A percentile compares a stretch with the other conserved stretches of the same genome.
phyloP scores from a whole-genome alignment of 2,797 vertebrate species.

The Gobio occitaniae region DNA sequence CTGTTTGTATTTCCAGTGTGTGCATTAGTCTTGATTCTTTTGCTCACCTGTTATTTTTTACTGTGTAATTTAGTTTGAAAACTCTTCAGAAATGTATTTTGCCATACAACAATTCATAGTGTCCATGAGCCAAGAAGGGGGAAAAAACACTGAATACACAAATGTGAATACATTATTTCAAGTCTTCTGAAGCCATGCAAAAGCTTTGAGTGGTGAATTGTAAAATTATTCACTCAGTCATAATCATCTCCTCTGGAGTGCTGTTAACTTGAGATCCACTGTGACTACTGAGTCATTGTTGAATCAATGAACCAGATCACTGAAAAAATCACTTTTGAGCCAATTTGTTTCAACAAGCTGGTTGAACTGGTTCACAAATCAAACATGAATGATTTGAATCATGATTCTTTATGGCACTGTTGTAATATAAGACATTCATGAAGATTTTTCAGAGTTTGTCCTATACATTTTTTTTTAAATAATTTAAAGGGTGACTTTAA shows the following conservation, averaged over 20 bases:
- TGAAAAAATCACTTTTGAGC: neutral
- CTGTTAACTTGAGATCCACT: neutral
- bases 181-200: neutral
- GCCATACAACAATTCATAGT: neutral
- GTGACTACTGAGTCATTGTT: neutral
- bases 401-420: neutral
- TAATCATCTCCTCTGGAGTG: neutral
- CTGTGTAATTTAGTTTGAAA: no score
- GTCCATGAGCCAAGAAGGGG: neutral
- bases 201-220: neutral
- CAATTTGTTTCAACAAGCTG: neutral
- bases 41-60: neutral
- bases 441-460: neutral
- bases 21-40: neutral
- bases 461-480: neutral
- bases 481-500: no score
- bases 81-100: neutral
- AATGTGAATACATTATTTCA: neutral
- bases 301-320: neutral
- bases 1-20: conserved; percentile 1
- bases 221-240: neutral
- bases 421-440: neutral
- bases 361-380: neutral
- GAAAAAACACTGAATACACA: neutral
- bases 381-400: neutral